Evolutionary conservation across 1,140 invertebrate genomes (phyloP).

Genomic region (Venturia canescens): DNA sequence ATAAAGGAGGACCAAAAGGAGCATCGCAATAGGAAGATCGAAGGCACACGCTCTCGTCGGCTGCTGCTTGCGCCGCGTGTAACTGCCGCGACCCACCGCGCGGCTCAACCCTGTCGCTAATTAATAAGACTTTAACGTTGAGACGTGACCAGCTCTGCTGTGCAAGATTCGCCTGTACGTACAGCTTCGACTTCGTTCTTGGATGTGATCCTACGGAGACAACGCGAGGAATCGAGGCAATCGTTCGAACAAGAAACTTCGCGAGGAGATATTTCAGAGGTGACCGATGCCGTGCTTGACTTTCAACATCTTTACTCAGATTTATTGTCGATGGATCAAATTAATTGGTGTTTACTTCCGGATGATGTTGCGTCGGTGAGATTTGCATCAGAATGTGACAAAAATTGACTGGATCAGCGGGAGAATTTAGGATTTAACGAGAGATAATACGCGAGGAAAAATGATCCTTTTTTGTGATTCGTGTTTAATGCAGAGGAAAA

Average conservation of each 20-base stretch:
- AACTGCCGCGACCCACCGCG: slow-evolving; percentile 54
- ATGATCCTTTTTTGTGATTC: no score
- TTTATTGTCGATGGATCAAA: no score
- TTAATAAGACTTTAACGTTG: slow-evolving; percentile 60
- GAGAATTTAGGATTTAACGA: no score
- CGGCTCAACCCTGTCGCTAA: slow-evolving; percentile 54
- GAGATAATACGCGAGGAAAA: no score
- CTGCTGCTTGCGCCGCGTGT: slow-evolving; percentile 47
- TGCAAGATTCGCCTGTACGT: slow-evolving; percentile 40
- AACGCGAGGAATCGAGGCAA: not conserved
- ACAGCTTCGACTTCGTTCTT: not conserved
- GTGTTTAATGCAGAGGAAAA: not conserved
- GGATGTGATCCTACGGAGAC: not conserved
- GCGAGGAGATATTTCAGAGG: not conserved
- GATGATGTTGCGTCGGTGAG: no score
- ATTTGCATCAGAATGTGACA: no score
- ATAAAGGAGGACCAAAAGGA: slow-evolving; percentile 34
- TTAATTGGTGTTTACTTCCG: no score
- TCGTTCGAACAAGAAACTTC: not conserved
- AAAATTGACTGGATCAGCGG: no score
- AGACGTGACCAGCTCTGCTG: slow-evolving; percentile 53
- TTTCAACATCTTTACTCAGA: not conserved
- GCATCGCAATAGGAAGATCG: slow-evolving; percentile 10
- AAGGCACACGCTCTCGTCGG: slow-evolving; percentile 35
- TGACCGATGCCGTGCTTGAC: not conserved